Conservation (phyloP, 2,888 invertebrate species). For the Acrobeloides nanus region DNA sequence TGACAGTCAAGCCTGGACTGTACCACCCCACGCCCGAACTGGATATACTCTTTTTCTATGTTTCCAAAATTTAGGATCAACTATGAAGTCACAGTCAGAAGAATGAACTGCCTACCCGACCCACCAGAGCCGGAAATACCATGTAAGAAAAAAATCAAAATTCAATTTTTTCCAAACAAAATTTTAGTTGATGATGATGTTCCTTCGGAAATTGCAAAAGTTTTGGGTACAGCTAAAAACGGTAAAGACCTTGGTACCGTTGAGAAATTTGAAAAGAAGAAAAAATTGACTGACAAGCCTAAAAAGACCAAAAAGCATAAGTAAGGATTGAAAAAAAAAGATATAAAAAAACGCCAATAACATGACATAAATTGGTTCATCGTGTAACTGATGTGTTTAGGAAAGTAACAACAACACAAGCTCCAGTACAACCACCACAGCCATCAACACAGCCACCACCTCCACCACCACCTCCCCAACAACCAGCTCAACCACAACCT, state of each 20-base stretch:
- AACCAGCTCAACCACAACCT: not conserved
- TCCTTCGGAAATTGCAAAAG: slow-evolving; percentile 30
- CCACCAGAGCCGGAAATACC: slow-evolving; percentile 47
- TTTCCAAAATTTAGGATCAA: slow-evolving; percentile 12
- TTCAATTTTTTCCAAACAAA: not conserved
- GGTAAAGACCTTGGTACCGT: slow-evolving; percentile 23
- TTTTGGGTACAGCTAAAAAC: slow-evolving; percentile 24
- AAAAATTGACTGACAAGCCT: slow-evolving; percentile 7
- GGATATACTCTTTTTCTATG: slow-evolving; percentile 3
- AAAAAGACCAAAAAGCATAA: slow-evolving; percentile 12
- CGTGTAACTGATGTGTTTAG: not conserved
- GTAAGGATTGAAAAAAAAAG: not conserved
- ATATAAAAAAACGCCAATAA: slow-evolving; percentile 6
- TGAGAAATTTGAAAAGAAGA: slow-evolving; percentile 19
- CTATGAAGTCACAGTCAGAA: slow-evolving; percentile 49
- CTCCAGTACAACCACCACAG: slow-evolving; percentile 5
- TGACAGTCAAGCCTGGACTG: no score
- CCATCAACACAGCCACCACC: slow-evolving; percentile 1
- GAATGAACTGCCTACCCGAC: slow-evolving; percentile 52
- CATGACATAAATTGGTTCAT: not conserved
- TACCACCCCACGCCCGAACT: no score
- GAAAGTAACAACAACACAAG: slow-evolving; percentile 10
- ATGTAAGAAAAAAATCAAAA: slow-evolving; percentile 25
- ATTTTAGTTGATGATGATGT: slow-evolving; percentile 42
- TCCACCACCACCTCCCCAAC: slow-evolving; percentile 1